Conservation (phyloP, 2,797 vertebrate species). For the Sebastes nivosus region DNA sequence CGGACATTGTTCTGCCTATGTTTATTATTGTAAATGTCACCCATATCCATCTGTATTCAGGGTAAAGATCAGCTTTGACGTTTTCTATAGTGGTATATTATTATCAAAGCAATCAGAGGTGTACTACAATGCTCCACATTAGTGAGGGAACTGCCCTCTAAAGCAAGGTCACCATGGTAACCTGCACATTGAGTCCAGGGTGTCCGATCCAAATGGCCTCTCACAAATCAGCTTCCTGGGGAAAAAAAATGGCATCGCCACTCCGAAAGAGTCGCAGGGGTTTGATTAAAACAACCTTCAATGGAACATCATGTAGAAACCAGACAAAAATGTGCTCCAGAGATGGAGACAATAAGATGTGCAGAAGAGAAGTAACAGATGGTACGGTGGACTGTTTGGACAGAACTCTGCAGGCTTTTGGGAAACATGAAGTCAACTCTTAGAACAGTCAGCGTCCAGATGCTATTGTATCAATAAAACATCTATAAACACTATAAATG, state of each 20-base stretch:
- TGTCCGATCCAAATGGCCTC: not conserved
- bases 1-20: not conserved
- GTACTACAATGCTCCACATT: not conserved
- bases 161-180: slow-evolving; percentile 4
- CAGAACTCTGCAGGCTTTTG: not conserved
- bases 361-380: not conserved
- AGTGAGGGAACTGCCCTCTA: not conserved
- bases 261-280: not conserved
- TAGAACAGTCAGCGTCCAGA: not conserved
- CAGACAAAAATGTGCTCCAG: not conserved
- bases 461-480: slow-evolving; percentile 5
- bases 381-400: not conserved
- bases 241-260: not conserved
- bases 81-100: not conserved
- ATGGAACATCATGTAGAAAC: not conserved
- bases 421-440: not conserved
- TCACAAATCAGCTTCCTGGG: not conserved
- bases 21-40: slow-evolving; percentile 23
- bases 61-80: slow-evolving; percentile 1
- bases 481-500: not conserved
- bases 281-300: not conserved
- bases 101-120: not conserved
- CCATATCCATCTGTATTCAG: not conserved
- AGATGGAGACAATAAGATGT: not conserved
- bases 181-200: not conserved